Evolutionary conservation across 1,140 invertebrate species (phyloP).

Genomic region (Pogonognathellus flavescens): DNA sequence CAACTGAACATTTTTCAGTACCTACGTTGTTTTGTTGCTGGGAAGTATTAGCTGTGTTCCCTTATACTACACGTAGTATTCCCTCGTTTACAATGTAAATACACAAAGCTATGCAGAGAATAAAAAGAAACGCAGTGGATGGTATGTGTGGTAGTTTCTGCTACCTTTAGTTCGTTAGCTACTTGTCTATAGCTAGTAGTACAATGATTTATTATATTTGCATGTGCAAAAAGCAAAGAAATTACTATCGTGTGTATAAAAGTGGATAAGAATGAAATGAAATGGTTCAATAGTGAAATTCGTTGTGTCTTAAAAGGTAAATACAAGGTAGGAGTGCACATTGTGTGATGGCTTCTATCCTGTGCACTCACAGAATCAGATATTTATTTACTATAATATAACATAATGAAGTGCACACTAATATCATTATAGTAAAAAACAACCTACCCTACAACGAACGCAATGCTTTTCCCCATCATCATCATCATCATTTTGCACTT

Average conservation of each 20-base stretch:
- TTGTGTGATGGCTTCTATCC: too few species aligned
- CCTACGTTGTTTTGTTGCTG: background rate
- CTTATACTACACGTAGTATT: background rate
- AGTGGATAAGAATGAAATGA: slow-evolving; percentile 37
- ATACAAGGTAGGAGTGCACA: too few species aligned
- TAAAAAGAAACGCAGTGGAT: background rate
- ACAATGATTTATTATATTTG: slow-evolving; percentile 4
- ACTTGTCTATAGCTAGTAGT: background rate
- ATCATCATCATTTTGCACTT: too few species aligned
- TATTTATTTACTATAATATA: too few species aligned
- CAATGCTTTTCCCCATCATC: too few species aligned
- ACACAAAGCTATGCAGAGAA: background rate
- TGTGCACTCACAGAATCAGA: too few species aligned
- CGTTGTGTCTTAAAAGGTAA: background rate
- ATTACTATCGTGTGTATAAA: slow-evolving; percentile 10
- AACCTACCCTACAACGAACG: too few species aligned
- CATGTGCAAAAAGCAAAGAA: slow-evolving; percentile 20
- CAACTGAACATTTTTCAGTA: slow-evolving; percentile 41
- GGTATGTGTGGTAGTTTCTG: background rate
- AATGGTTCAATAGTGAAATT: slow-evolving; percentile 47
- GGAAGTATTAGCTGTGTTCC: slow-evolving; percentile 9
- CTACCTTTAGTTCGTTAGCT: background rate
- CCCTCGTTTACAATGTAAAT: background rate
- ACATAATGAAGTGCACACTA: too few species aligned
- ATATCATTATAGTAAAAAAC: too few species aligned